Conservation (phyloP, 2,113 vertebrate genomes). For the Acinonyx jubatus region DNA sequence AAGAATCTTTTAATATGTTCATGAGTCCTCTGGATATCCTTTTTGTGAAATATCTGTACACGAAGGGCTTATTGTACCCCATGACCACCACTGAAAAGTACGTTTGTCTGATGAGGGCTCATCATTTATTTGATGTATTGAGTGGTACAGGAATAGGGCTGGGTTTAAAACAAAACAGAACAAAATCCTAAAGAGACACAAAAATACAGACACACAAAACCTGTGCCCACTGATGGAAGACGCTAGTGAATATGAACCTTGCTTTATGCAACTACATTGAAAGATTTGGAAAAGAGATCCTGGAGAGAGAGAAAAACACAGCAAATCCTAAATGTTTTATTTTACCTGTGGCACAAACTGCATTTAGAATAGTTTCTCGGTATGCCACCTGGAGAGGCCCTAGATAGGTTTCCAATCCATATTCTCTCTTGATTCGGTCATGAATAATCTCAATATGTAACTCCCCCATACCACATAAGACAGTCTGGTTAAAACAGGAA, state of each 20-base stretch:
- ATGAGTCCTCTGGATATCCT: neutral
- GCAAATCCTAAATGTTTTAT: neutral
- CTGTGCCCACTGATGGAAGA: neutral
- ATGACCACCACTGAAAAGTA: neutral
- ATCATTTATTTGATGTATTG: neutral
- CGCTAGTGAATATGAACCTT: neutral
- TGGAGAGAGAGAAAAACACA: neutral
- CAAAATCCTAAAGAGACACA: neutral
- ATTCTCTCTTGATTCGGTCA: constrained; percentile 95
- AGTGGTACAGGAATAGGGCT: neutral
- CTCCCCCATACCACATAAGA: constrained; percentile 99
- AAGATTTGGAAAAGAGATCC: neutral
- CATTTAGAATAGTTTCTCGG: constrained; percentile 92
- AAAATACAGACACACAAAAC: neutral
- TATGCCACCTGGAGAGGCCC: constrained; percentile 97
- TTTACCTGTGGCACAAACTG: constrained; percentile 88
- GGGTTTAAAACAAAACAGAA: neutral
- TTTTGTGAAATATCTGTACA: neutral
- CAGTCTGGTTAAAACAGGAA: constrained; percentile 84
- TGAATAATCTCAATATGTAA: constrained; percentile 98
- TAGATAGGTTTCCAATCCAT: constrained; percentile 93
- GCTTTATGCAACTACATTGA: neutral
- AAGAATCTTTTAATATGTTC: neutral
- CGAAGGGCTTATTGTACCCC: neutral
- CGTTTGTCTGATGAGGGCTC: neutral